Evolutionary conservation across 2,888 invertebrate species (phyloP), one percentile per base, ranked within the genome.

Genomic region (Lochmaea crataegi): DNA sequence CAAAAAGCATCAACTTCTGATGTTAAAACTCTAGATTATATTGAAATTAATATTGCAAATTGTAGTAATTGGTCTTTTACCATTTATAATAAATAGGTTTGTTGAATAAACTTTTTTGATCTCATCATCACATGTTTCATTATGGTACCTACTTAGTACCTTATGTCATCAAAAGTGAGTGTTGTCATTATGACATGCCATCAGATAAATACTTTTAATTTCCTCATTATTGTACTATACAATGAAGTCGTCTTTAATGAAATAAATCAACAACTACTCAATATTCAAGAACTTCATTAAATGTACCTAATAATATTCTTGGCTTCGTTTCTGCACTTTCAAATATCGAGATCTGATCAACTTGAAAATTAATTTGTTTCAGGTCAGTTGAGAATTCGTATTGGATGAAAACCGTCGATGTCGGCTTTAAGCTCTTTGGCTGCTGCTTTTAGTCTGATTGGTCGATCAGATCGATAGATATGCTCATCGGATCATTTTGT

Each of bases 311-410:
- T 53, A 53, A 53, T 53, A 16, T 53, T 53, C 9, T 53, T 10
- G 16, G 16, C 53, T 53, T 10, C 18, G 53, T 10, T 58, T 32
- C 32, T 58, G 58, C 26, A 58, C 32, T 12, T 53, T 63, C 42
- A 10, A n/a, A 53, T 56, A 65, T 38, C 16, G 70, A 48, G 7
- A 32, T 56, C 18, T 18, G 48, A 42, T 71, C 71, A 60, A 65
- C 42, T 42, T 42, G 58, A 71, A 65, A 71, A 71, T 65, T 71
- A 65, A 71, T 71, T 71, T 65, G 65, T 48, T 65, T 58, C 71
- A 60, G 71, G 65, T 65, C 71, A 65, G 51, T 65, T 65, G 57
- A 65, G 57, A 48, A 45, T 70, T 41, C 63, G 56, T 56, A 14
- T 64, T n/a, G 18, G n/a, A 65, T 65, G 18, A 65, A 51, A 51